Base-by-base conservation (phyloP, 2,888 invertebrate genomes). In the Atrina japonica region DNA sequence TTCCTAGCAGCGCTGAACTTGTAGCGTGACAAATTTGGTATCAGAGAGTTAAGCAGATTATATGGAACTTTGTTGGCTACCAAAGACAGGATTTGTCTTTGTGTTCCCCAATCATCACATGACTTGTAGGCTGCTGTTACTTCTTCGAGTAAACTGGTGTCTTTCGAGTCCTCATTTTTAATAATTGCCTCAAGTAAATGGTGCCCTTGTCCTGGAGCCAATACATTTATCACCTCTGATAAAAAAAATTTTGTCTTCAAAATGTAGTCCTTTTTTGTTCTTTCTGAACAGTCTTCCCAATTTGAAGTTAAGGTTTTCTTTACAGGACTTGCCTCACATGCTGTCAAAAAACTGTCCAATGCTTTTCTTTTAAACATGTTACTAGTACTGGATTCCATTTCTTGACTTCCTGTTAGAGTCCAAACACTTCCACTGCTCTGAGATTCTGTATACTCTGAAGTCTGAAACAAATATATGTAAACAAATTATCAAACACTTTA, bases 1-100 rank as follows among this genome's bases (percentile, higher is more conserved):
- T 65, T 65, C 25, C 55, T 55, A 16, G 55, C 65, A 14, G 41
- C 30, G 16, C 45, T 55, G 30, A 55, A 65, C 18, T 65, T 65
- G 23, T 52, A 45, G n/a, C 45, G 25, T 55, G 55, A 55, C 43
- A 56, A 40, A 27, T 55, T 45, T 25, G 65, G 65, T 6, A 65
- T 18, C 21, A 45, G 16, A 55, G 29, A 18, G 16, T 45, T 56
- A 21, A 65, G 43, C 18, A 29, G 55, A 16, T 30, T 45, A 11
- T 45, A 65, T 6, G 55, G 29, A 23, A 29, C 55, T 29, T 65
- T 23, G 16, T 14, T 23, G 3, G 45, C 55, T 27, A 65, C 5
- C 30, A 64, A 41, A 25, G 52, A 52, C 9, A 64, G 43, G 35
- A 64, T 64, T 27, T 64, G 64, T 23, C 64, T 11, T 35, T 53